phyloP scores from a whole-genome alignment of 2,113 vertebrate genomes.

The Clupea harengus region DNA sequence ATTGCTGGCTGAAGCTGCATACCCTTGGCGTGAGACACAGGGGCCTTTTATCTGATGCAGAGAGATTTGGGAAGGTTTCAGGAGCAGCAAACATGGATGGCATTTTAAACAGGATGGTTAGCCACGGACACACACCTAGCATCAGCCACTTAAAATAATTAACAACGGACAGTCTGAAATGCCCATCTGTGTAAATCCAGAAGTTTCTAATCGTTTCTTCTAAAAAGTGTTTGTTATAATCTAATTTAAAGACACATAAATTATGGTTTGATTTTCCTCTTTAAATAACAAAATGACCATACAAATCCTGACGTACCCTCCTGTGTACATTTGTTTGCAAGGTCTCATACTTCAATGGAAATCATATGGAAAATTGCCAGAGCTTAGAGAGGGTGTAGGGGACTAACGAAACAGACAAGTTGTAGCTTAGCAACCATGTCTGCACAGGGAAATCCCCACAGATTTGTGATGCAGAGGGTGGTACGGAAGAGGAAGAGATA shows the following conservation, averaged over 20 bases:
- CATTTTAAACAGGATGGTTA: conserved; percentile 1
- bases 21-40: neutral
- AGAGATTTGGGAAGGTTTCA: neutral
- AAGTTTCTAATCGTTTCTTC: neutral
- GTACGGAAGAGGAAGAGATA: neutral
- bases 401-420: conserved; percentile 10
- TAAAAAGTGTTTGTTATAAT: neutral
- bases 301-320: neutral
- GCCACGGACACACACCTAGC: neutral
- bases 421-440: conserved; percentile 13
- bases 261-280: neutral
- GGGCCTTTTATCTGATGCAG: neutral
- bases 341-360: neutral
- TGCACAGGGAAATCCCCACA: conserved; percentile 2
- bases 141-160: neutral
- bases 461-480: conserved; percentile 1
- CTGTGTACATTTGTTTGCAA: neutral
- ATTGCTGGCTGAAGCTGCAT: neutral
- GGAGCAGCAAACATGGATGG: neutral
- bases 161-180: neutral
- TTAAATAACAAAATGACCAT: neutral
- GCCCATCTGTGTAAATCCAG: neutral
- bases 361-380: neutral
- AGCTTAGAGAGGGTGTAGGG: neutral
- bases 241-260: neutral